phyloP scores from a whole-genome alignment of 2,888 invertebrate species.

The Fragum sueziense region DNA sequence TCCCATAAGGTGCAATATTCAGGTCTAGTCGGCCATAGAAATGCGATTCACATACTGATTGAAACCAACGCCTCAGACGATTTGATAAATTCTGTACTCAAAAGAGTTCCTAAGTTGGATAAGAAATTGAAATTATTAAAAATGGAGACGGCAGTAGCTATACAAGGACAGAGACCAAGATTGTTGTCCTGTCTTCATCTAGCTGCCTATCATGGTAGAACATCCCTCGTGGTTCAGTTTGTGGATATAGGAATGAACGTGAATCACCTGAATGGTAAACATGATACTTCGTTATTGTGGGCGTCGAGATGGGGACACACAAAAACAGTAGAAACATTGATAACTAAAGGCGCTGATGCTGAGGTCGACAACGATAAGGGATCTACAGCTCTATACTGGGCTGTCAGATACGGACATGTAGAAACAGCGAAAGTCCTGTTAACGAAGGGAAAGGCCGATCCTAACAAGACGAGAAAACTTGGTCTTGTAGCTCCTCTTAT shows the following conservation, averaged over 20 bases:
- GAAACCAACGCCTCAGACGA: slow-evolving; percentile 64
- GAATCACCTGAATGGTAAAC: slow-evolving; percentile 71
- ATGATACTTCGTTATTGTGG: slow-evolving; percentile 79
- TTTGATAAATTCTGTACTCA: slow-evolving; percentile 54
- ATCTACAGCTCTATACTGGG: slow-evolving; percentile 80
- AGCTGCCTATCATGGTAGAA: slow-evolving; percentile 67
- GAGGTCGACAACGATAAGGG: slow-evolving; percentile 77
- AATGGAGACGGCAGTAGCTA: slow-evolving; percentile 68
- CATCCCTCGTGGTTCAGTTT: slow-evolving; percentile 66
- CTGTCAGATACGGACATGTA: slow-evolving; percentile 74
- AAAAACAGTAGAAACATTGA: slow-evolving; percentile 57
- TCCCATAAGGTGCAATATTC: slow-evolving; percentile 45
- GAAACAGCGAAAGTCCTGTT: slow-evolving; percentile 71
- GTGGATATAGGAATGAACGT: slow-evolving; percentile 66
- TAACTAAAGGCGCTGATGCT: slow-evolving; percentile 65
- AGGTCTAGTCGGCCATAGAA: slow-evolving; percentile 62
- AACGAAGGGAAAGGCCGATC: slow-evolving; percentile 70
- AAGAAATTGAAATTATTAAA: slow-evolving; percentile 27
- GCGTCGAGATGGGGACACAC: slow-evolving; percentile 76
- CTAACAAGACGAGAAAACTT: slow-evolving; percentile 73
- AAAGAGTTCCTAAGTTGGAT: slow-evolving; percentile 10
- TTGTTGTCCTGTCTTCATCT: slow-evolving; percentile 70
- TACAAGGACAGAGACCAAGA: slow-evolving; percentile 77
- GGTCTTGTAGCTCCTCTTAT: slow-evolving; percentile 78
- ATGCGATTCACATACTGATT: slow-evolving; percentile 71